Evolutionary conservation across 37 sponge, comb jelly and placozoan species (phyloP).

Genomic region (Halichondria panicea): DNA sequence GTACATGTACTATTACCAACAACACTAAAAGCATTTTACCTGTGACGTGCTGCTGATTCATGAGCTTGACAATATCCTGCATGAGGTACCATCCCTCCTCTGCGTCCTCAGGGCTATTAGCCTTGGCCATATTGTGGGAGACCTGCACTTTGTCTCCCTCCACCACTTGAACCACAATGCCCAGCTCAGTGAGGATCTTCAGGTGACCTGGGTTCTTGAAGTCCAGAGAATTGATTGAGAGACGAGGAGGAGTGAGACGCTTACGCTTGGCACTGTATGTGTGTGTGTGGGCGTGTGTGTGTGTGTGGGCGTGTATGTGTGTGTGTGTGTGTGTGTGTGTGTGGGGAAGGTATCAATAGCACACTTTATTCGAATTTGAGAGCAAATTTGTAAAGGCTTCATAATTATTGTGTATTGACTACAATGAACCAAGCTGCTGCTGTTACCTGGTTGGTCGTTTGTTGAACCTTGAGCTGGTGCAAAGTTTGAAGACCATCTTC

Average conservation of each 20-base stretch:
- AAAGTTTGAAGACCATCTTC: slow-evolving; percentile 44
- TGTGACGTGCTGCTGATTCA: slow-evolving; percentile 13
- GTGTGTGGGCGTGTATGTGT: too few relatives aligned
- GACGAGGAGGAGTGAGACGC: slow-evolving; percentile 21
- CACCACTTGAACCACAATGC: slow-evolving; percentile 43
- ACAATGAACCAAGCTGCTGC: too few relatives aligned
- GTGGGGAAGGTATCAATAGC: too few relatives aligned
- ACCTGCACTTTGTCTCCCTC: slow-evolving; percentile 47
- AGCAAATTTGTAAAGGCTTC: too few relatives aligned
- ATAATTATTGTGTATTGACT: too few relatives aligned
- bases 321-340: too few relatives aligned
- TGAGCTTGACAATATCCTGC: slow-evolving; percentile 64
- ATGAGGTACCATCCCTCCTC: slow-evolving; percentile 68
- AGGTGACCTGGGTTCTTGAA: slow-evolving; percentile 52
- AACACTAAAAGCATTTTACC: too few relatives aligned
- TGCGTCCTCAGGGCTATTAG: slow-evolving; percentile 53
- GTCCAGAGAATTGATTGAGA: slow-evolving; percentile 36
- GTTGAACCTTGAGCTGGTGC: slow-evolving; percentile 43
- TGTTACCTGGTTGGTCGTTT: slow-evolving; percentile 16
- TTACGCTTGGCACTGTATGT: neutral
- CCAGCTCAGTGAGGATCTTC: slow-evolving; percentile 41
- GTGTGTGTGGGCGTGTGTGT: too few relatives aligned
- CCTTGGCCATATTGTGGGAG: slow-evolving; percentile 56
- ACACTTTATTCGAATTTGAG: too few relatives aligned
- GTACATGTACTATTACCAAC: too few relatives aligned